Evolutionary conservation across 2,113 vertebrate genomes (phyloP).

Genomic region (Trematomus loennbergii): DNA sequence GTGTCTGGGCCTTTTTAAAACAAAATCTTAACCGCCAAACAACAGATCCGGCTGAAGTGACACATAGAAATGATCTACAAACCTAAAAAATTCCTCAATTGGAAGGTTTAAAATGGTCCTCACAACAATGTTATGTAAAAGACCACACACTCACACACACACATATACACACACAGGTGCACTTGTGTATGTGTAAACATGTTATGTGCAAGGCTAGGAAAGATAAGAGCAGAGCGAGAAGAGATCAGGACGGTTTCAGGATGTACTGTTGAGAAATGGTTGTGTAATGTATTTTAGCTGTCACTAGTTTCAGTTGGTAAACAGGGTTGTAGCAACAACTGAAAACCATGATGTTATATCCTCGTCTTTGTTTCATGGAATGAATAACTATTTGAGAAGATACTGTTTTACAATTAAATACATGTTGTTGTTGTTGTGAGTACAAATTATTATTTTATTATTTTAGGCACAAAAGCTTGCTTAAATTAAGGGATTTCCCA

Average conservation of each 20-base stretch:
- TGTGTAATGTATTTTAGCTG: constrained; percentile 31
- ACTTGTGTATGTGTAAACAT: constrained; percentile 41
- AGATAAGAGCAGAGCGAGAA: constrained; percentile 36
- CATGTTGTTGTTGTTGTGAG: background rate
- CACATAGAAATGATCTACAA: too few relatives aligned
- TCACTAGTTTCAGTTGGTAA: constrained; percentile 10
- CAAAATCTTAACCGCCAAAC: background rate
- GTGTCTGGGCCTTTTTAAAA: background rate
- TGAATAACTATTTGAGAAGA: background rate
- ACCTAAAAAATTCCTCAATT: too few relatives aligned
- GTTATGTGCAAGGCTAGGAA: constrained; percentile 23
- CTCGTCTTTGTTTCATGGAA: background rate
- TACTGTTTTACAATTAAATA: background rate
- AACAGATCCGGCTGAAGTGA: background rate
- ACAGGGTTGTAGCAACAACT: background rate
- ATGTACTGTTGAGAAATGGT: background rate
- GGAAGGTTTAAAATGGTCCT: background rate
- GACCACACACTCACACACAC: background rate
- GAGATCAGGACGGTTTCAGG: background rate
- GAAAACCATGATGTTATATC: background rate
- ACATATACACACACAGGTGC: background rate
- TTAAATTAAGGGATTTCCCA: background rate
- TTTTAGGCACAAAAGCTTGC: background rate
- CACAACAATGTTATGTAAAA: constrained; percentile 4
- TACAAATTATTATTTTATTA: background rate